Evolutionary conservation across 2,113 vertebrate species (phyloP).

Genomic region (Nycticorax nycticorax): DNA sequence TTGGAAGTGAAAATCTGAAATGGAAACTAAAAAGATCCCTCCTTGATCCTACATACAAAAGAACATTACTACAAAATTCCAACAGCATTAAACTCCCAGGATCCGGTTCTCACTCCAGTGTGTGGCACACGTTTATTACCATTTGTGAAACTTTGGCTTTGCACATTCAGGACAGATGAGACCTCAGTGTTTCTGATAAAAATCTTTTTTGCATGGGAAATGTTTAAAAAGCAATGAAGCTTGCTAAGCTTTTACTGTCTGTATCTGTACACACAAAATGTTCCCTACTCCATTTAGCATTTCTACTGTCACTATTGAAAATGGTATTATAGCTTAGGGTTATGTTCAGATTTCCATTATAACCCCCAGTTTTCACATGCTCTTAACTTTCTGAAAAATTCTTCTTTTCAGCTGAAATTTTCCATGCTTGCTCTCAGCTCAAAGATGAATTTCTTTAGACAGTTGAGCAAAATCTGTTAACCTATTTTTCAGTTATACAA

Average conservation of each 20-base stretch:
- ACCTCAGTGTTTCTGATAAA: conserved; percentile 4
- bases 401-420: conserved; percentile 58
- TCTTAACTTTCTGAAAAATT: conserved; percentile 59
- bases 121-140: not conserved
- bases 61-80: conserved; percentile 24
- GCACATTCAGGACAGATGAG: not conserved
- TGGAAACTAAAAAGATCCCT: conserved; percentile 24
- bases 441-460: conserved; percentile 63
- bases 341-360: conserved; percentile 57
- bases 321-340: conserved; percentile 46
- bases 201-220: conserved; percentile 29
- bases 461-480: conserved; percentile 44
- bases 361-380: conserved; percentile 50
- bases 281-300: not conserved
- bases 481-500: conserved; percentile 44
- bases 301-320: conserved; percentile 28
- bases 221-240: conserved; percentile 12
- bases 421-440: conserved; percentile 53
- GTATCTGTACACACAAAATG: not conserved
- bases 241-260: not conserved
- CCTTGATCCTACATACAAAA: conserved; percentile 31
- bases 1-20: conserved; percentile 61
- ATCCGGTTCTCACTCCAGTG: not conserved
- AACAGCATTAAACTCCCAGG: not conserved
- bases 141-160: conserved; percentile 36